A percentile compares a stretch with the other conserved stretches of the same genome.
Conservation (phyloP, 2,888 invertebrate species). For the Zeuzera pyrina region DNA sequence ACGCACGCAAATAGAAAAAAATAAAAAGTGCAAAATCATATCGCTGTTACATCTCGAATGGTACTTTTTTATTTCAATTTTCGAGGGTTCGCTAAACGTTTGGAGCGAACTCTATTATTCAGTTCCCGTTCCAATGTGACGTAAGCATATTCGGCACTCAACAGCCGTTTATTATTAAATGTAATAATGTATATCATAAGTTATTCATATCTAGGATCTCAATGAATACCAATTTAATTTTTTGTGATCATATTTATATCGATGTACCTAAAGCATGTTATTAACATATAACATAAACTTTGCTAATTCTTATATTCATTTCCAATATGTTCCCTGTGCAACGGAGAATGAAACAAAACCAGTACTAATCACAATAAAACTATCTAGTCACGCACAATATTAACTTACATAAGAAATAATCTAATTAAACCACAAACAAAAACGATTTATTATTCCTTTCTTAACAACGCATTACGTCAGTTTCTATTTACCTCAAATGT, state of each 20-base stretch:
- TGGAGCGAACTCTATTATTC: constrained; percentile 68
- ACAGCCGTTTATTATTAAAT: constrained; percentile 64
- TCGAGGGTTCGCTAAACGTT: constrained; percentile 70
- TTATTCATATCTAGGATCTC: constrained; percentile 67
- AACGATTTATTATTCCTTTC: constrained; percentile 62
- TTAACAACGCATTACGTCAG: constrained; percentile 60
- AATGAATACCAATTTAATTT: constrained; percentile 57
- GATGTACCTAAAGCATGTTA: too few relatives aligned
- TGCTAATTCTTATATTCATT: too few relatives aligned
- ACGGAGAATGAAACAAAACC: too few relatives aligned
- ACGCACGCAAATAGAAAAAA: constrained; percentile 43
- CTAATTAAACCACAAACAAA: constrained; percentile 45
- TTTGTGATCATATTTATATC: too few relatives aligned
- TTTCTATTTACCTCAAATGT: constrained; percentile 69
- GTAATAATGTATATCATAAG: constrained; percentile 68
- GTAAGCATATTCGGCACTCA: constrained; percentile 62
- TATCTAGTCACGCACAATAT: constrained; percentile 32
- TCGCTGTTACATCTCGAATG: constrained; percentile 69
- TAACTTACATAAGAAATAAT: constrained; percentile 31
- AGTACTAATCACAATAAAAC: too few relatives aligned
- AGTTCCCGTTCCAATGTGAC: constrained; percentile 54
- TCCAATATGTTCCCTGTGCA: too few relatives aligned
- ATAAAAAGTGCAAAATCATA: constrained; percentile 69
- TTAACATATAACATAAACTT: too few relatives aligned
- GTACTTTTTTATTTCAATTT: constrained; percentile 68